A percentile compares a stretch with the other conserved stretches of the same genome.
Conservation (phyloP, 2,888 invertebrate species). For the Prostheceraeus crozeri region DNA sequence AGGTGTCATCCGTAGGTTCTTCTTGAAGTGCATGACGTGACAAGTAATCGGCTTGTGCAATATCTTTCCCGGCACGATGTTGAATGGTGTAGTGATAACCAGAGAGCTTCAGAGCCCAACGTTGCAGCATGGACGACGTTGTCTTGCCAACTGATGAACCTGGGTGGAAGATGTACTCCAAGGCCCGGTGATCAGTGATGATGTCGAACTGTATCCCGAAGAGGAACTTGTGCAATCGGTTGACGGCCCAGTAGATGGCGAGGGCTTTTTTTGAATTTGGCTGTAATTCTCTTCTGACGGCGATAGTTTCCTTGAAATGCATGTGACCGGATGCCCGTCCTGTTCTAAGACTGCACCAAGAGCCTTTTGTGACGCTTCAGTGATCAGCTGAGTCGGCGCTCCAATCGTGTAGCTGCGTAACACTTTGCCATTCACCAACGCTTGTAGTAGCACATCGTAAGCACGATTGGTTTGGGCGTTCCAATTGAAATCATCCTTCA, state of each 20-base stretch:
- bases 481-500: no score
- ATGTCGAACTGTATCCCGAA: constrained; percentile 9
- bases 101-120: constrained; percentile 22
- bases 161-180: background rate
- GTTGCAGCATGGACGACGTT: constrained; percentile 16
- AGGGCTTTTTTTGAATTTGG: constrained; percentile 20
- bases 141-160: background rate
- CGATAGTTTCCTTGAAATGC: background rate
- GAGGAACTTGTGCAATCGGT: constrained; percentile 15
- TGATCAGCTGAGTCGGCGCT: no score
- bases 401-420: no score
- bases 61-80: constrained; percentile 16
- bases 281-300: constrained; percentile 1
- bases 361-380: constrained; percentile 1
- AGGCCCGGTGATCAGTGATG: constrained; percentile 15
- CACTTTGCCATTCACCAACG: no score
- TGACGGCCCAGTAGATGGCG: constrained; percentile 26
- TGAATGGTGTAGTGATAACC: constrained; percentile 7
- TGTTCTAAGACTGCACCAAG: constrained; percentile 27
- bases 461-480: no score
- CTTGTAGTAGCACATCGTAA: no score
- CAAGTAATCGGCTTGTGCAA: constrained; percentile 19
- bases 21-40: constrained; percentile 17
- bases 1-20: constrained; percentile 1
- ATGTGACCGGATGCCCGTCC: constrained; percentile 19